Conservation (phyloP, 2,797 vertebrate species). For the Astyanax mexicanus region DNA sequence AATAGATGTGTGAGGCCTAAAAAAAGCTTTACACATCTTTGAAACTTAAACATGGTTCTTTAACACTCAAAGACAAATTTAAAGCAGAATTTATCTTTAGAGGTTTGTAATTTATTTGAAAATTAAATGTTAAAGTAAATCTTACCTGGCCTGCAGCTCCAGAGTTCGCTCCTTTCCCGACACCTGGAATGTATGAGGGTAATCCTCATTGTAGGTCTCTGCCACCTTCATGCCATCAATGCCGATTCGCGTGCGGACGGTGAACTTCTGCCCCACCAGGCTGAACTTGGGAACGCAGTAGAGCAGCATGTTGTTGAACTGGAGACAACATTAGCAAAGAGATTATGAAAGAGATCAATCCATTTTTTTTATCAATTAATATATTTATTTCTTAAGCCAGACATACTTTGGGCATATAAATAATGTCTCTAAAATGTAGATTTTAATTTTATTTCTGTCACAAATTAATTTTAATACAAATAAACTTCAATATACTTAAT, state of each 20-base stretch:
- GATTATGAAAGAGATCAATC: neutral
- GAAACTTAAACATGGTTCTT: too few species aligned
- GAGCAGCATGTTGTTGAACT: conserved; percentile 99
- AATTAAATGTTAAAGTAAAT: neutral
- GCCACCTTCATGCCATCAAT: conserved; percentile 94
- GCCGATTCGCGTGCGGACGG: conserved; percentile 90
- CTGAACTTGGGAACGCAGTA: conserved; percentile 99
- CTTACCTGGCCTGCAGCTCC: conserved; percentile 94
- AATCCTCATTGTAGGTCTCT: conserved; percentile 92
- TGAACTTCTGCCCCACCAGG: conserved; percentile 92
- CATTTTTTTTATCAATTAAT: neutral
- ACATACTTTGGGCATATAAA: too few species aligned
- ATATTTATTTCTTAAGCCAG: too few species aligned
- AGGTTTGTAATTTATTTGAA: neutral
- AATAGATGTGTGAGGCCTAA: too few species aligned
- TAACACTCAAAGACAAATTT: too few species aligned
- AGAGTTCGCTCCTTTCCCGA: conserved; percentile 95
- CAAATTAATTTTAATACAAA: too few species aligned
- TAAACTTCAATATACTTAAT: too few species aligned
- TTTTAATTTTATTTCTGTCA: too few species aligned
- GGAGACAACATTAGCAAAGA: conserved; percentile 26
- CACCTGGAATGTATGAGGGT: conserved; percentile 97
- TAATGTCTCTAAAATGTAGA: too few species aligned
- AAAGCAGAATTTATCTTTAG: too few species aligned
- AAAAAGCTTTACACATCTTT: too few species aligned